A percentile compares a stretch with the other conserved stretches of the same genome.
phyloP scores from a whole-genome alignment of 1,140 invertebrate genomes.

The Pseudomyrmex pallidus region DNA sequence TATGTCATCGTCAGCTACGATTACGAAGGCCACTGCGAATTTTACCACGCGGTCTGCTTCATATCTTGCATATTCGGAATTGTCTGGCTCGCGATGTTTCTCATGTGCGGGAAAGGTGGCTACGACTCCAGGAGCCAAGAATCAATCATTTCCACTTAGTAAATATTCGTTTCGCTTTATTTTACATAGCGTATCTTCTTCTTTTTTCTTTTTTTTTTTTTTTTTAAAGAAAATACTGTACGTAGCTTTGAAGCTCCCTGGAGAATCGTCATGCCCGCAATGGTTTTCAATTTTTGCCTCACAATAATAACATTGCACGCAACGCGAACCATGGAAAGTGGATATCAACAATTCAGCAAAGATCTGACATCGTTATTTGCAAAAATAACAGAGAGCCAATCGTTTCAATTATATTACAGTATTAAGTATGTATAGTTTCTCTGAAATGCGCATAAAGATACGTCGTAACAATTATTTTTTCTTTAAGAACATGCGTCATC shows the following conservation, averaged over 20 bases:
- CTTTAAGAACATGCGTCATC: conserved; percentile 57
- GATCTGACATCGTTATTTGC: conserved; percentile 44
- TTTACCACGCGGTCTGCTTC: conserved; percentile 66
- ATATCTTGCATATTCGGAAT: conserved; percentile 73
- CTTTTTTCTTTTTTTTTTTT: no score
- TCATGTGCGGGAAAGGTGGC: conserved; percentile 74
- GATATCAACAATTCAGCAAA: conserved; percentile 63
- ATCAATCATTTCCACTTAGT: not conserved
- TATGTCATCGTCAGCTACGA: conserved; percentile 46
- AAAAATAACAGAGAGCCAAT: not conserved
- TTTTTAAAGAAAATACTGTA: not conserved
- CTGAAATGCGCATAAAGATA: not conserved
- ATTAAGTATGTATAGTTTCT: not conserved
- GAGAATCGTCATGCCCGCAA: conserved; percentile 72
- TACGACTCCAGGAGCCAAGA: conserved; percentile 67
- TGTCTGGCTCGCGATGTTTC: conserved; percentile 70
- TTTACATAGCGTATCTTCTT: not conserved
- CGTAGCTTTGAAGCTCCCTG: conserved; percentile 71
- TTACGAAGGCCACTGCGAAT: conserved; percentile 60
- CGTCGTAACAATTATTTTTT: conserved; percentile 1
- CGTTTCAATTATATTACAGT: not conserved
- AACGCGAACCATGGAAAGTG: conserved; percentile 34
- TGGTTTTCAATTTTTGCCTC: conserved; percentile 72
- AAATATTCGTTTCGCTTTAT: not conserved
- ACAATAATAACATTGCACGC: conserved; percentile 35